Conservation (phyloP, 64 coral and sea anemone genomes). For the Pachyseris speciosa region DNA sequence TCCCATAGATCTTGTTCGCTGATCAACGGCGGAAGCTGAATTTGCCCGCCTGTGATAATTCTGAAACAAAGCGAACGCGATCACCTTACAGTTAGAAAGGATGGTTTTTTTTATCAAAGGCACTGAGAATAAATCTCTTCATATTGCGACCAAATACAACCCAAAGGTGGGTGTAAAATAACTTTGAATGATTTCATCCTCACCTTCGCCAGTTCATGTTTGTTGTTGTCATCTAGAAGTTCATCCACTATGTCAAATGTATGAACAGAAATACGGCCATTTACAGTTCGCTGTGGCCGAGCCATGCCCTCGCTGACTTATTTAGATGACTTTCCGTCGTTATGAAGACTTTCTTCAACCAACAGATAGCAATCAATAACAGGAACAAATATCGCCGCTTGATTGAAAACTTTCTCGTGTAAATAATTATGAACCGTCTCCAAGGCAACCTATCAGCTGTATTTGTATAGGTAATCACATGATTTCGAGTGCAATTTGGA, state of each 20-base stretch:
- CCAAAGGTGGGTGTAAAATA: background rate
- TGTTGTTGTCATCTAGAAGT: slow-evolving; percentile 75
- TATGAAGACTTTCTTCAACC: slow-evolving; percentile 17
- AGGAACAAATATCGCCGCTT: slow-evolving; percentile 6
- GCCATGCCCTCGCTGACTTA: slow-evolving; percentile 52
- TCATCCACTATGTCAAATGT: slow-evolving; percentile 87
- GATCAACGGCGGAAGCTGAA: slow-evolving; percentile 64
- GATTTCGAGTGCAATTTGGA: too few relatives aligned
- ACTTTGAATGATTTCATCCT: background rate
- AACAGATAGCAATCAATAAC: slow-evolving; percentile 14
- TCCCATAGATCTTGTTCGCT: slow-evolving; percentile 28
- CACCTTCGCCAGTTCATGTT: slow-evolving; percentile 55
- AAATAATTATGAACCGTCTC: slow-evolving; percentile 83
- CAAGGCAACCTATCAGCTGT: slow-evolving; percentile 36
- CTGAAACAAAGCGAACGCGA: background rate
- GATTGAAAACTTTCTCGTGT: slow-evolving; percentile 55
- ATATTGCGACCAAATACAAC: background rate
- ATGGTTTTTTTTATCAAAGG: background rate
- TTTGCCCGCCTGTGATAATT: slow-evolving; percentile 64
- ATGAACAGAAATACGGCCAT: slow-evolving; percentile 91
- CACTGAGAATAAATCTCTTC: background rate
- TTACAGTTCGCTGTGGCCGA: slow-evolving; percentile 48
- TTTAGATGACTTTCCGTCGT: slow-evolving; percentile 44
- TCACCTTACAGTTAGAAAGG: background rate
- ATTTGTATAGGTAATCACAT: too few relatives aligned